Conservation (phyloP, 2,113 vertebrate species). For the Triplophysa tibetana region DNA sequence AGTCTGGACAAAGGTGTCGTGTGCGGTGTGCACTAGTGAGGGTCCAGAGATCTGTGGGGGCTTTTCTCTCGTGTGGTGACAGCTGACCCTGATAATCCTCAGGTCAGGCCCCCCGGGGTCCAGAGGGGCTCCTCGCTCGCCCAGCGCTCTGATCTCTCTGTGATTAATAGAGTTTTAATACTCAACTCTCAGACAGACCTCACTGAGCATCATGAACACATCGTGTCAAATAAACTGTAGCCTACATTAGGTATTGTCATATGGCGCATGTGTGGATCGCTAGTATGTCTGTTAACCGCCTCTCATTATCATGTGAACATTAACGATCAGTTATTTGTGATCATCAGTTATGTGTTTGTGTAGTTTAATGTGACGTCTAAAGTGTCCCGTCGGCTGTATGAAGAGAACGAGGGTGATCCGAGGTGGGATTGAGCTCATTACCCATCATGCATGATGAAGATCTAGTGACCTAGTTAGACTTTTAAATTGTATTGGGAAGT, state of each 20-base stretch:
- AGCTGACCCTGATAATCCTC: conserved; percentile 65
- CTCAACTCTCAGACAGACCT: background rate
- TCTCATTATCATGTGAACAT: too few species aligned
- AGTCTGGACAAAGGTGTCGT: conserved; percentile 70
- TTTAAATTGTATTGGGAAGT: background rate
- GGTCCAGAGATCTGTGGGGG: conserved; percentile 52
- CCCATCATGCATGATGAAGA: conserved; percentile 61
- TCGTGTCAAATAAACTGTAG: too few species aligned
- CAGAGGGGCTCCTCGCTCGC: conserved; percentile 31
- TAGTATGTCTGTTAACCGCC: too few species aligned
- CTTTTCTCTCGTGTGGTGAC: conserved; percentile 48
- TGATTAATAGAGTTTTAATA: conserved; percentile 69
- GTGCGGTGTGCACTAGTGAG: conserved; percentile 60
- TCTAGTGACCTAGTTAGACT: background rate
- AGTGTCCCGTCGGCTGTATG: too few species aligned
- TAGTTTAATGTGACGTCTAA: too few species aligned
- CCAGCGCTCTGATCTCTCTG: conserved; percentile 55
- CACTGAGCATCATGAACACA: too few species aligned
- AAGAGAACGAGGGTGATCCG: too few species aligned
- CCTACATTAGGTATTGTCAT: too few species aligned
- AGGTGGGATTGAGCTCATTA: conserved; percentile 48
- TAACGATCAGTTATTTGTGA: too few species aligned
- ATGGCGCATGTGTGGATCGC: too few species aligned
- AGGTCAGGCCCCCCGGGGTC: conserved; percentile 23
- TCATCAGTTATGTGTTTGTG: too few species aligned